Percentiles rank a stretch among this genome's conserved stretches.
Conservation (phyloP, 2,888 invertebrate genomes). For the Ophion slaviceki region DNA sequence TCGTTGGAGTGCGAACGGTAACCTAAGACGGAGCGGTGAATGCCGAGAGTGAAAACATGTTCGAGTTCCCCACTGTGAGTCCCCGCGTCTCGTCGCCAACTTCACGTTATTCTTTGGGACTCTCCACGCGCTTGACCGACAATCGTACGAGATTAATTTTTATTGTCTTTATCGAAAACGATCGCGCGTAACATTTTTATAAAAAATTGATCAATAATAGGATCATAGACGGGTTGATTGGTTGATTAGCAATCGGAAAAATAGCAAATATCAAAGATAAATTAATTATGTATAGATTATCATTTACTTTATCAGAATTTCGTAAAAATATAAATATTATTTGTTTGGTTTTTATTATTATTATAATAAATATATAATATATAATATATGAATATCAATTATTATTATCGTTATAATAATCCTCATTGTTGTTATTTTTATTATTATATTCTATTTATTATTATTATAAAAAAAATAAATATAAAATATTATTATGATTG, state of each 20-base stretch:
- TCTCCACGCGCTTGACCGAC: constrained; percentile 53
- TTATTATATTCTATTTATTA: no score
- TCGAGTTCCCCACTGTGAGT: constrained; percentile 65
- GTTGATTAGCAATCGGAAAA: neutral
- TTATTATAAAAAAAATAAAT: no score
- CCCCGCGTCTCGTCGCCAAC: constrained; percentile 74
- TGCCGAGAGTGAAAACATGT: constrained; percentile 80
- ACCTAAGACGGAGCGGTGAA: constrained; percentile 74
- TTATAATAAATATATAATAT: no score
- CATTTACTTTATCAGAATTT: neutral
- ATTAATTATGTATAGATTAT: neutral
- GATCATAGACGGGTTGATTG: neutral
- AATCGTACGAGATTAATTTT: constrained; percentile 17
- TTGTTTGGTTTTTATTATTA: neutral
- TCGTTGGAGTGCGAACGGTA: constrained; percentile 70
- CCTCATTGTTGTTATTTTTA: no score
- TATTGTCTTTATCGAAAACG: neutral
- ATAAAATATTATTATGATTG: no score
- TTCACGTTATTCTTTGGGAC: constrained; percentile 68
- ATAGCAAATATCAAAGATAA: neutral
- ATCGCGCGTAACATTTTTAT: neutral
- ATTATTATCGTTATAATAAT: no score
- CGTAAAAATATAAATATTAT: neutral
- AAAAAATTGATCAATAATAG: neutral
- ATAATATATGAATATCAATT: no score